phyloP scores from a whole-genome alignment of 92 coral and sea anemone genomes.

The Nematostella vectensis region DNA sequence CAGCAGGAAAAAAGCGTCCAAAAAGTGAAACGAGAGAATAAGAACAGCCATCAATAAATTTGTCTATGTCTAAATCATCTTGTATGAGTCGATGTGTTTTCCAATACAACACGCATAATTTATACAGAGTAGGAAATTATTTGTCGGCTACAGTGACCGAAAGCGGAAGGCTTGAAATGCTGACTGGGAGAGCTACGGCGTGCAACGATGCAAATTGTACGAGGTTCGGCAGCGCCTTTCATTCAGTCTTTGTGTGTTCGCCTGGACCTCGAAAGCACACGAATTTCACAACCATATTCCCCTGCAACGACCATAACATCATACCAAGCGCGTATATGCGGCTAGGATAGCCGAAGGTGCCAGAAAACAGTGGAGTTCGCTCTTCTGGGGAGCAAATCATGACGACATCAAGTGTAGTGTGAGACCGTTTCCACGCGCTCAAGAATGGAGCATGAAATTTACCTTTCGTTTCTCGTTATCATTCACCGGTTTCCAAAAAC shows the following conservation, averaged over 20 bases:
- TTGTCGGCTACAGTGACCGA: constrained; percentile 10
- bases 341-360: constrained; percentile 1
- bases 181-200: constrained; percentile 24
- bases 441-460: constrained; percentile 20
- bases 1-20: background rate
- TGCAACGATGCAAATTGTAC: constrained; percentile 55
- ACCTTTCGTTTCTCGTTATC: constrained; percentile 12
- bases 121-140: constrained; percentile 5
- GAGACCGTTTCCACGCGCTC: constrained; percentile 52
- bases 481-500: background rate
- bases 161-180: constrained; percentile 35
- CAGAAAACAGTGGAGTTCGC: background rate
- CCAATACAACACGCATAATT: constrained; percentile 9
- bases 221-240: constrained; percentile 23
- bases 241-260: constrained; percentile 18
- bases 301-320: constrained; percentile 7
- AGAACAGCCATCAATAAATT: background rate
- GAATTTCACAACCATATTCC: background rate
- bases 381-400: constrained; percentile 29
- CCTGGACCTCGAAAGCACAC: constrained; percentile 11
- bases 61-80: background rate
- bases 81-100: background rate
- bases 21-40: constrained; percentile 21
- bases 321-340: background rate
- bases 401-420: constrained; percentile 38